phyloP scores from a whole-genome alignment of 2,797 vertebrate species.

The Rousettus madagascariensis region DNA sequence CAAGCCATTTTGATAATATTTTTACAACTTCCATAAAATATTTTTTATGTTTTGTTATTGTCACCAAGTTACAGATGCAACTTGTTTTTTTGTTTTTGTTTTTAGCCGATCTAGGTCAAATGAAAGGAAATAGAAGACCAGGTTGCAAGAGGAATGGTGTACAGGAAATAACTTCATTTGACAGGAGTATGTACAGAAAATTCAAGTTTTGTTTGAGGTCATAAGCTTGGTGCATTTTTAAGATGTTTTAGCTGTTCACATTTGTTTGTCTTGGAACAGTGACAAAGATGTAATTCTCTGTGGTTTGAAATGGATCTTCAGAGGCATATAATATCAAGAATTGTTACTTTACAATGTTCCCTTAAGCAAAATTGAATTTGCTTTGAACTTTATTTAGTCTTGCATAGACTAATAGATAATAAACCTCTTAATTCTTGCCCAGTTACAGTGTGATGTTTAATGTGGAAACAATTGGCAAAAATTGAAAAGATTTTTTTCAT shows the following conservation, averaged over 20 bases:
- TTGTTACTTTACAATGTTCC: conserved; percentile 84
- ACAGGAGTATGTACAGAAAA: conserved; percentile 88
- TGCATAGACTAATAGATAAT: conserved; percentile 63
- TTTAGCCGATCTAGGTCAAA: conserved; percentile 94
- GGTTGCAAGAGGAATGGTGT: conserved; percentile 84
- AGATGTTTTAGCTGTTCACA: conserved; percentile 87
- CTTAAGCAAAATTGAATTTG: conserved; percentile 72
- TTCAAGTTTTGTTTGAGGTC: conserved; percentile 87
- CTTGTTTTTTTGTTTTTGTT: background rate
- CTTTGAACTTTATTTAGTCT: conserved; percentile 56
- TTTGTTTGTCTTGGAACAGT: conserved; percentile 87
- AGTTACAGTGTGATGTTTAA: conserved; percentile 53
- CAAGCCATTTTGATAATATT: background rate
- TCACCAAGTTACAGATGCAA: background rate
- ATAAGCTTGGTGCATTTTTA: conserved; percentile 89
- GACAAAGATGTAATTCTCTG: conserved; percentile 86
- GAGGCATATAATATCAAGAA: conserved; percentile 81
- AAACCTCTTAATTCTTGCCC: conserved; percentile 60
- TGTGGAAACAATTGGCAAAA: conserved; percentile 38
- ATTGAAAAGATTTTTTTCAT: background rate
- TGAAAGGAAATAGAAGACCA: conserved; percentile 91
- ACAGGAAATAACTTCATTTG: conserved; percentile 84
- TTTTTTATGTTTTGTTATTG: background rate
- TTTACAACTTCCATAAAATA: background rate
- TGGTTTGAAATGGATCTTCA: conserved; percentile 84